Evolutionary conservation across 2,888 invertebrate genomes (phyloP), one percentile per base, ranked within the genome.

Genomic region (Apodemia mormo): DNA sequence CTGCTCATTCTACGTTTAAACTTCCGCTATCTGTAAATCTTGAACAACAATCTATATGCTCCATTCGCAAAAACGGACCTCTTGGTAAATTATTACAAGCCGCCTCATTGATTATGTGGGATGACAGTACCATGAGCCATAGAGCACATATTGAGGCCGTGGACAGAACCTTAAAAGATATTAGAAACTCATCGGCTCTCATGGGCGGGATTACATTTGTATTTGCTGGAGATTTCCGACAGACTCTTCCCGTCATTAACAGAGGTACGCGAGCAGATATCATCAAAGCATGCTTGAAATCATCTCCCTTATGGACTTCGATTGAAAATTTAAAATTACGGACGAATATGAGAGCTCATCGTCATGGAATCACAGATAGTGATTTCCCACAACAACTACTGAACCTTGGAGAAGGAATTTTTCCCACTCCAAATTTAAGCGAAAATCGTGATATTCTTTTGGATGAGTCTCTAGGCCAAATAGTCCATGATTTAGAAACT

Each of bases 241-340:
- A 76, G 58, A 76, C 71, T 0, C 68, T 76, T 1, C 75, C 76
- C 0, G 74, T 76, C 3, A 72, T 71, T 30, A 43, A 61, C 4
- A 73, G 70, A 54, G 74, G 70, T 40, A 77, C 76, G 0, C 54
- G 72, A 8, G 76, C 73, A 72, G 77, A 79, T 71, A 77, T 40
- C 65, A 74, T 76, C 61, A 77, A 77, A 61, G 76, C 77, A 0
- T 76, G 76, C 71, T 66, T 77, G 45, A 77, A 78, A 70, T 73
- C 75, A n/a, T 78, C 77, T 66, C 2, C 8, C 12, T 68, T 66
- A 45, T 66, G 66, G 74, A 52, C 65, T 10, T 70, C 72, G 0
- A 74, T 78, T 61, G 66, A 74, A 65, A 66, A 45, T 29, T 45
- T 64, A 58, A 9, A 65, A 68, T 73, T 78, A 1, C 67, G 71